Base-by-base conservation (phyloP, 2,888 invertebrate genomes). In the Xylota segnis region DNA sequence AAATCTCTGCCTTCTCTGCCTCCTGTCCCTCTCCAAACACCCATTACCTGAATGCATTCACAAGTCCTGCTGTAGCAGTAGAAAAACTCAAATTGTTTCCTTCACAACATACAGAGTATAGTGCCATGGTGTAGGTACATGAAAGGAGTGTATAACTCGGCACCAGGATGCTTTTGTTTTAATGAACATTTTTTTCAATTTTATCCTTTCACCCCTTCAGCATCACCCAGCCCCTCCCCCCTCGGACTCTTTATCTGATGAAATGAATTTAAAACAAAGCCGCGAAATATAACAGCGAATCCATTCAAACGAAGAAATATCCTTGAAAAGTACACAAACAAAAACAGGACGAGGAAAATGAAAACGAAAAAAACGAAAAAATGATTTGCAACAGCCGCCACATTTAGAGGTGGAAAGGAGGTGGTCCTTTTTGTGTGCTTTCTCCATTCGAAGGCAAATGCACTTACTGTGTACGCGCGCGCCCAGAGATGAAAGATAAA, bases 111-210 rank as follows among this genome's bases (percentile, higher is more conserved):
- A 56, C 27, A 66, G n/a, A n/a, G n/a, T n/a, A n/a, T n/a, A n/a
- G n/a, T n/a, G n/a, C n/a, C n/a, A n/a, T n/a, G n/a, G n/a, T n/a
- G n/a, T n/a, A n/a, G 54, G 34, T 72, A 75, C 86, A 81, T 86
- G 84, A 84, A 84, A 84, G 84, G 79, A 84, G 59, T 71, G 58
- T 45, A 72, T 16, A 72, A 65, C 50, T 50, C 65, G 18, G 59
- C 59, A 76, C 75, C 75, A 86, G 86, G 86, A 86, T 82, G 86
- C 86, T 86, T 86, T 86, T 86, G 86, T 86, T 86, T 86, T 86
- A 86, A 72, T 86, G 86, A 86, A 86, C 59, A 76, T 68, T 74
- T 66, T 54, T 75, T 23, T 56, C 18, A 86, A 77, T 81, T 68
- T 76, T 47, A 71, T 68, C 56, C 81, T 71, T 75, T 14, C 84